Percentiles rank a stretch among this genome's conserved stretches.
phyloP scores from a whole-genome alignment of 2,113 vertebrate species.

The Monopterus albus region DNA sequence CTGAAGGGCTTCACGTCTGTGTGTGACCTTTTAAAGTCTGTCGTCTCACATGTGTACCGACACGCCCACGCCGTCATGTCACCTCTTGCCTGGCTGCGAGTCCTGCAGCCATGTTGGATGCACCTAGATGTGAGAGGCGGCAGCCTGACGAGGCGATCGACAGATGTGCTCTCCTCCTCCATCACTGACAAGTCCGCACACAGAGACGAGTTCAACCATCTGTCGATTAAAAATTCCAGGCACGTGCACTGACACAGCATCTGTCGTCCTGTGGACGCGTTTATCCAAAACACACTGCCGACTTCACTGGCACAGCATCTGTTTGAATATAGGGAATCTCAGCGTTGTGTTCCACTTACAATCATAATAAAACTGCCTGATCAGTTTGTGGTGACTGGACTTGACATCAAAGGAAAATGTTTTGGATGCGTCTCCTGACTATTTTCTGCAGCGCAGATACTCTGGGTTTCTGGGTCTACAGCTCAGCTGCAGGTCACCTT shows the following conservation, averaged over 20 bases:
- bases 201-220: constrained; percentile 24
- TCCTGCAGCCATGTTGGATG: constrained; percentile 50
- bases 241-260: constrained; percentile 12
- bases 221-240: constrained; percentile 26
- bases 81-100: constrained; percentile 45
- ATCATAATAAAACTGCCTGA: too few relatives aligned
- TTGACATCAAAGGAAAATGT: too few relatives aligned
- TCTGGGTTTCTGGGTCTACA: too few relatives aligned
- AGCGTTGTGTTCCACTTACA: too few relatives aligned
- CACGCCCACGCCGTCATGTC: constrained; percentile 42
- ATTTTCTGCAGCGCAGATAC: too few relatives aligned
- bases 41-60: neutral
- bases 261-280: constrained; percentile 26
- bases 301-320: too few relatives aligned
- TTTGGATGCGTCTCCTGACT: too few relatives aligned
- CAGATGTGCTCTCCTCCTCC: constrained; percentile 19
- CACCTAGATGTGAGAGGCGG: neutral
- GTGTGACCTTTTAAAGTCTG: constrained; percentile 39
- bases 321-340: too few relatives aligned
- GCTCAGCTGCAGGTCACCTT: too few relatives aligned
- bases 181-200: constrained; percentile 7
- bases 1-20: constrained; percentile 10
- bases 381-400: too few relatives aligned
- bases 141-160: constrained; percentile 10
- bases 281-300: neutral